Evolutionary conservation across 2,797 vertebrate species (phyloP).

Genomic region (Bovichtus variegatus): DNA sequence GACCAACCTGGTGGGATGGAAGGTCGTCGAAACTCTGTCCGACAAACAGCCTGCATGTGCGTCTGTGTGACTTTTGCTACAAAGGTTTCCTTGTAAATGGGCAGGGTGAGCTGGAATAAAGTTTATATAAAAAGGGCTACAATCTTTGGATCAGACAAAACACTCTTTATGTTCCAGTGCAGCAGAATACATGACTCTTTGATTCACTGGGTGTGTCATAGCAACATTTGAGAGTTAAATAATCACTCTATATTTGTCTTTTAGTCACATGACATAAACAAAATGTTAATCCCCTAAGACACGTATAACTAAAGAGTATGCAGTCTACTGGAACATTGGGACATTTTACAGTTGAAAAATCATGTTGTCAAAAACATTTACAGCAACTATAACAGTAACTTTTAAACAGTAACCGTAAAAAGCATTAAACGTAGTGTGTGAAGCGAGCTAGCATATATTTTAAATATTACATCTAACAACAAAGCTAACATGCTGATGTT

Average conservation of each 20-base stretch:
- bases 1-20: neutral
- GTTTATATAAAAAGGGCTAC: too few relatives aligned
- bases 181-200: neutral
- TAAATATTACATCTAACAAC: neutral
- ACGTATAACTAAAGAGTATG: too few relatives aligned
- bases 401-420: neutral
- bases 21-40: neutral
- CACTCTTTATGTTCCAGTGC: neutral
- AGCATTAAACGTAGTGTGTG: neutral
- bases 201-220: neutral
- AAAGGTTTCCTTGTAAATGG: neutral
- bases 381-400: neutral
- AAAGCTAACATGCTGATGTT: neutral
- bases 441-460: neutral
- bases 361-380: too few relatives aligned
- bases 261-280: neutral
- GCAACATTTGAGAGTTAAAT: too few relatives aligned
- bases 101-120: neutral
- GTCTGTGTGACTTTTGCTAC: neutral
- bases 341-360: neutral
- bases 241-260: neutral
- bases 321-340: neutral
- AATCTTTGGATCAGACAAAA: neutral
- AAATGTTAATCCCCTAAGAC: too few relatives aligned
- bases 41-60: conserved; percentile 3